Base-by-base conservation (phyloP, 2,888 invertebrate genomes). In the Epinotia bilunana region DNA sequence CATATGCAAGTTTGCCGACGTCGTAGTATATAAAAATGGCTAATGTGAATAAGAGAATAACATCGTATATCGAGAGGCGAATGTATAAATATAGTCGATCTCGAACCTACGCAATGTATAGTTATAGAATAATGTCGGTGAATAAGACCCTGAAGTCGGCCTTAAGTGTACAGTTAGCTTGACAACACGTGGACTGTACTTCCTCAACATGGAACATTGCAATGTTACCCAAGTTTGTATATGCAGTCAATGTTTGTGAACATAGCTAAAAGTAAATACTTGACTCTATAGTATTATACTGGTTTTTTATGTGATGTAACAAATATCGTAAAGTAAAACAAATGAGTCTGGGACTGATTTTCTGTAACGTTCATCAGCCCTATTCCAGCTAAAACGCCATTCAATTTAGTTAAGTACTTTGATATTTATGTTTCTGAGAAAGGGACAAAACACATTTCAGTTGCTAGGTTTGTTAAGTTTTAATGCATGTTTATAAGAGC, bases 31-130 rank as follows among this genome's bases (percentile, higher is more conserved):
- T n/a, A n/a, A n/a, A n/a, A n/a, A n/a, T 33, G 7, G 1, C 6
- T 33, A 39, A 39, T 39, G 11, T 61, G 33, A 13, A 65, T 65
- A 65, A 65, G 65, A 53, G 65, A 23, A 33, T 49, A 46, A 49
- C 20, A 28, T 11, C 64, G 23, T 65, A n/a, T 53, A 5, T n/a
- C n/a, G 1, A 7, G n/a, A 53, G 53, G 53, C 53, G 3, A n/a
- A n/a, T 16, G n/a, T n/a, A 53, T 39, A 39, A 39, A 39, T 53
- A 53, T 53, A 53, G 2, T 65, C 33, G 65, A 33, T 65, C 65
- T 55, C 55, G 65, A 55, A 65, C 16, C 28, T 53, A 64, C 64
- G 64, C 64, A 64, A 28, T 53, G 5, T 53, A 55, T 55, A 57
- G 43, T 2, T 16, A 53, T 53, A 53, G 0, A 12, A 23, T 3